Evolutionary conservation across 2,888 invertebrate genomes (phyloP), one percentile per base, ranked within the genome.

Genomic region (Hyles lineata): DNA sequence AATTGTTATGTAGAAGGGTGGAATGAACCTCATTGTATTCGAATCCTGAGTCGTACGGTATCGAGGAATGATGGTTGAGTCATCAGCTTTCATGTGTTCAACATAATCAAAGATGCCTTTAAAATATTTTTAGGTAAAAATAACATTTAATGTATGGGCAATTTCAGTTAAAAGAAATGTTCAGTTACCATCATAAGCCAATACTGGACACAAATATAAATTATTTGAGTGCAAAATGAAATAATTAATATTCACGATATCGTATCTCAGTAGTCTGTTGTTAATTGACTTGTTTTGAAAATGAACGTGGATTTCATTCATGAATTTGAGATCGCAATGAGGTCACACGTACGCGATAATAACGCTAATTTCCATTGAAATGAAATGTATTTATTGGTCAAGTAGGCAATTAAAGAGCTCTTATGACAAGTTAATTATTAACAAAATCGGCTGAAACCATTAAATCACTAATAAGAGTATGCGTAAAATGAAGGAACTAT

Each of bases 11-110:
- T 67, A 17, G 21, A 67, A 67, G 58, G 43, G 73, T 63, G 50
- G 50, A 70, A 25, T 70, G 70, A 60, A 55, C 69, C 21, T n/a
- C 62, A 59, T 70, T 73, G 70, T 74, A 67, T 74, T 63, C 17
- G 52, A 71, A 69, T 74, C 52, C 60, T 63, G 3, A 70, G 19
- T 35, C 25, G 32, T 32, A 32, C 35, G n/a, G 21, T 73, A 55
- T 23, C 7, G 6, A 43, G 21, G 50, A 50, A 67, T 63, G 21
- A 21, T 21, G 32, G 15, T 21, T 67, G 23, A 67, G 50, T 67
- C 67, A 67, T 50, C 23, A 17, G 3, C 11, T 2, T 43, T 23
- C 63, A 67, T 21, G n/a, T 62, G 9, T 35, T n/a, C n/a, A 21
- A 3, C n/a, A 43, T 9, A 23, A 43, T 43, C 9, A 50, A 67